Percentiles rank a stretch among this genome's conserved stretches.
Evolutionary conservation across 2,888 invertebrate genomes (phyloP).

Genomic region (Gymnosoma rotundatum): DNA sequence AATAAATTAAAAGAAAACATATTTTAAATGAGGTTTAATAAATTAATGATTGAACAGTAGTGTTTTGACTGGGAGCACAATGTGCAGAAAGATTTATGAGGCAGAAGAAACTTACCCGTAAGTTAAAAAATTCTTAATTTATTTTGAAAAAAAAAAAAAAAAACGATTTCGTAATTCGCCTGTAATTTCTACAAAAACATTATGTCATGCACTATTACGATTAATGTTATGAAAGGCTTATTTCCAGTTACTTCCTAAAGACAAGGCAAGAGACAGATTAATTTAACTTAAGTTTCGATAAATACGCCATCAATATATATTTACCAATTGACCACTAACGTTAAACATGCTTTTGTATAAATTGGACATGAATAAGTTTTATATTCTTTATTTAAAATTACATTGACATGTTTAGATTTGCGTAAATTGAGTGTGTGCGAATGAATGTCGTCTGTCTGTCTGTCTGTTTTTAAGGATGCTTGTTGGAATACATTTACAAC

Average conservation of each 20-base stretch:
- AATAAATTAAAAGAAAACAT: constrained; percentile 37
- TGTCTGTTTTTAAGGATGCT: not conserved
- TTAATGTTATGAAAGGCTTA: constrained; percentile 44
- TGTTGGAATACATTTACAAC: constrained; percentile 27
- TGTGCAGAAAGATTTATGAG: constrained; percentile 40
- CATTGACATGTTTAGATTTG: constrained; percentile 55
- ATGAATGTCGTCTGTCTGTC: constrained; percentile 9
- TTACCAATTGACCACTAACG: constrained; percentile 48
- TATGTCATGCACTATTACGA: constrained; percentile 45
- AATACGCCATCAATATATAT: constrained; percentile 75
- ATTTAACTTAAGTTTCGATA: constrained; percentile 81
- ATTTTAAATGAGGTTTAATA: constrained; percentile 31
- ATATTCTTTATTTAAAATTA: constrained; percentile 41
- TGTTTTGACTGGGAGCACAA: constrained; percentile 54
- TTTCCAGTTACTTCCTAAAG: constrained; percentile 20
- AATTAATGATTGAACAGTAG: constrained; percentile 45
- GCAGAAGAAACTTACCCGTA: not conserved
- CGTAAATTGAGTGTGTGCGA: constrained; percentile 35
- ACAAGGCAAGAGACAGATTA: constrained; percentile 77
- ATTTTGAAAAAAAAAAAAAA: not conserved
- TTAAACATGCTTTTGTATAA: not conserved
- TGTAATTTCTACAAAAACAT: constrained; percentile 31
- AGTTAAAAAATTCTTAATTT: too few relatives aligned
- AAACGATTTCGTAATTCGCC: not conserved
- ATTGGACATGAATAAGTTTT: constrained; percentile 26